Evolutionary conservation across 53 echinoderm and acorn worm genomes (phyloP).

Genomic region (Hippasteria phrygiana): DNA sequence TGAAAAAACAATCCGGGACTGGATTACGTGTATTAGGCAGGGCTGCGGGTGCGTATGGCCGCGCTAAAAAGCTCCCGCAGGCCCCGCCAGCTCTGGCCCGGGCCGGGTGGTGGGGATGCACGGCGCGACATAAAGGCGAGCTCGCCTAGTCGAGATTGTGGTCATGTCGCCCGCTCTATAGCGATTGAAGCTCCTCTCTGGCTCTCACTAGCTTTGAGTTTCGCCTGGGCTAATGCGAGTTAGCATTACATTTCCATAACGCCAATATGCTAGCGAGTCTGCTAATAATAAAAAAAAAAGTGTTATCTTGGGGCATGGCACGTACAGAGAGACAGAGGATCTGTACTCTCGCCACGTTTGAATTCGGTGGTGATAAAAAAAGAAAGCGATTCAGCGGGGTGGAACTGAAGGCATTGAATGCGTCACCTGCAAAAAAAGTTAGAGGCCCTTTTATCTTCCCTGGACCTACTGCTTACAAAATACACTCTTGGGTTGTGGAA

Average conservation of each 20-base stretch:
- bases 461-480: neutral
- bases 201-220: slow-evolving; percentile 25
- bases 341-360: neutral
- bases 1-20: slow-evolving; percentile 64
- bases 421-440: neutral
- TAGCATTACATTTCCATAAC: slow-evolving; percentile 60
- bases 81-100: slow-evolving; percentile 34
- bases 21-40: slow-evolving; percentile 64
- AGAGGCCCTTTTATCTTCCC: neutral
- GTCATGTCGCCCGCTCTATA: slow-evolving; percentile 4
- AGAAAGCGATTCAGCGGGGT: neutral
- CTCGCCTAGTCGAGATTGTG: neutral
- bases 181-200: neutral
- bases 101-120: neutral
- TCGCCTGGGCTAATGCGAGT: slow-evolving; percentile 43
- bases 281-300: slow-evolving; percentile 30
- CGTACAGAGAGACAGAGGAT: neutral
- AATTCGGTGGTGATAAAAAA: neutral
- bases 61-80: slow-evolving; percentile 51
- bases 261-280: slow-evolving; percentile 25
- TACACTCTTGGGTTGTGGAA: neutral
- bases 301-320: slow-evolving; percentile 26
- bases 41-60: slow-evolving; percentile 57
- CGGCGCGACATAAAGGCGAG: slow-evolving; percentile 40
- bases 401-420: neutral